A percentile compares a stretch with the other conserved stretches of the same genome.
These are phyloP conservation scores for Acyrthosiphon pisum DNA, from an alignment of 1,140 invertebrate species.

Conservation along the genomic window DNA sequence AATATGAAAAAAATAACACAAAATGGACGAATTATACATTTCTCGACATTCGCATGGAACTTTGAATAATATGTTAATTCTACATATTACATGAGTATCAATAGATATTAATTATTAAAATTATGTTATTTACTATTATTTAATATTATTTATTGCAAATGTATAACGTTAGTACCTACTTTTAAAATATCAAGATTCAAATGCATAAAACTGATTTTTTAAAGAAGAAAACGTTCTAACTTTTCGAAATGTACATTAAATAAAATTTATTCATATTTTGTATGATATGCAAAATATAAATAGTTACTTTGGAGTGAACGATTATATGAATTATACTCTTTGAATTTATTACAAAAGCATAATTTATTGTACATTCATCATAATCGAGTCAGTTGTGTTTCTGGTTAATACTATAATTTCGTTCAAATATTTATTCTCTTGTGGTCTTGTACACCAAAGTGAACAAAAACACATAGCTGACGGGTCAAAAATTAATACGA, in stretches of 20 bases:
- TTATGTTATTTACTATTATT: neutral
- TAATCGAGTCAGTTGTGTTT: neutral
- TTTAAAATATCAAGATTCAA: neutral
- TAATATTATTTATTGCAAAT: neutral
- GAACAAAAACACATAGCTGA: neutral
- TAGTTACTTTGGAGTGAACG: neutral
- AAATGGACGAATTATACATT: no score
- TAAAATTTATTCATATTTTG: neutral
- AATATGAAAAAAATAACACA: no score
- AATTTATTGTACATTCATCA: neutral
- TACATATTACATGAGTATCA: neutral
- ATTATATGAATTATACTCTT: neutral
- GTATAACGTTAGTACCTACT: neutral
- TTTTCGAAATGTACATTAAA: neutral
- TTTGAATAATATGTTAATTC: neutral
- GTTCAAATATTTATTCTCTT: neutral
- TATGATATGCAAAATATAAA: neutral
- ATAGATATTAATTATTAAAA: neutral
- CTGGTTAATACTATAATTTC: neutral
- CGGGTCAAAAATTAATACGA: neutral
- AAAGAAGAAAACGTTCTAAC: neutral
- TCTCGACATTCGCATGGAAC: no score
- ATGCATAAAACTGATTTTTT: neutral
- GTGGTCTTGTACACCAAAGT: neutral
- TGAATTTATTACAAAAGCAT: neutral